Evolutionary conservation across 2,888 invertebrate species (phyloP).

Genomic region (Pristionchus mayeri): DNA sequence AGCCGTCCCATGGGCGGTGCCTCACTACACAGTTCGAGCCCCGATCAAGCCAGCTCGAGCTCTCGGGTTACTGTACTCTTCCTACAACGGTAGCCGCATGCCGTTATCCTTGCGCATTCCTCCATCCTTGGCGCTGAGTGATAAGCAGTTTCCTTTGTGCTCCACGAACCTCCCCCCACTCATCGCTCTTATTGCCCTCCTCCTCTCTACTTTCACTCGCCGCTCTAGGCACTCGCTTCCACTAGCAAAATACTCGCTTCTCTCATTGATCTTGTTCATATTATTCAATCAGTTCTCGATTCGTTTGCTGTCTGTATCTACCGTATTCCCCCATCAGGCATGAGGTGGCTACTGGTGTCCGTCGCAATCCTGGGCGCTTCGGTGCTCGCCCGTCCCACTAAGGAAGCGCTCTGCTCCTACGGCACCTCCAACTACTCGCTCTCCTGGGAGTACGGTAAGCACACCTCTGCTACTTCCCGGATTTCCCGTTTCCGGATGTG

Average conservation of each 20-base stretch:
- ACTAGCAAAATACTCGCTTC: not conserved
- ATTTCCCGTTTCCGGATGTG: not conserved
- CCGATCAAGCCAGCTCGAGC: not conserved
- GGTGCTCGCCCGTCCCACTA: not conserved
- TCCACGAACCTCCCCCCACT: not conserved
- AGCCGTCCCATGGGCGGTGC: not conserved
- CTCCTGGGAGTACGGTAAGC: conserved; percentile 57
- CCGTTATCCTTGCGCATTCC: not conserved
- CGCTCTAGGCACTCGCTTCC: not conserved
- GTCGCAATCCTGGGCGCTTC: not conserved
- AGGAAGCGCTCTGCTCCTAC: conserved; percentile 53
- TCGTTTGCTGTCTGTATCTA: not conserved
- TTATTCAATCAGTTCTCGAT: not conserved
- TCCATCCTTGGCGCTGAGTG: conserved; percentile 2
- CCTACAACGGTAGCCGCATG: not conserved
- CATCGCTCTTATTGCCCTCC: not conserved
- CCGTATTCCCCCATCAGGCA: not conserved
- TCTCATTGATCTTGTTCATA: not conserved
- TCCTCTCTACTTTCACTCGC: not conserved
- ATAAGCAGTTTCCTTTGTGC: conserved; percentile 34
- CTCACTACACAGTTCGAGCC: not conserved
- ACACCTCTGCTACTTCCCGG: not conserved
- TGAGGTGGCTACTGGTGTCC: conserved; percentile 35
- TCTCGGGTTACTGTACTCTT: not conserved
- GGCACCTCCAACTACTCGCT: conserved; percentile 57